Conservation (phyloP, 2,888 invertebrate genomes). For the Calliphora vomitoria region DNA sequence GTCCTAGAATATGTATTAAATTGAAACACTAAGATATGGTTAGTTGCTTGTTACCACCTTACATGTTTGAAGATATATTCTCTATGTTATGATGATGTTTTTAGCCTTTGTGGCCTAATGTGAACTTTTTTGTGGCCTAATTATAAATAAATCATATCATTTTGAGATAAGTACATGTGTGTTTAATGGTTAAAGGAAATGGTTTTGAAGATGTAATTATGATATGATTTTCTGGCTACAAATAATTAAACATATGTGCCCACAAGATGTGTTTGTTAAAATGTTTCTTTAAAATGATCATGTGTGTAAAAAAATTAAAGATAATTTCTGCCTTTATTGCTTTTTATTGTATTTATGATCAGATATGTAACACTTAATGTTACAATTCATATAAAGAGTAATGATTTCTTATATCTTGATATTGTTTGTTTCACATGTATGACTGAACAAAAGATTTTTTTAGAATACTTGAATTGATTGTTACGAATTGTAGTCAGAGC, state of each 20-base stretch:
- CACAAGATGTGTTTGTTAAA: not conserved
- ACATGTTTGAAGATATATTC: not conserved
- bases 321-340: not conserved
- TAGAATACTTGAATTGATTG: too few species aligned
- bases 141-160: not conserved
- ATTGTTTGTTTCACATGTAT: too few species aligned
- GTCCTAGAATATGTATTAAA: conserved; percentile 5
- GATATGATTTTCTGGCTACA: not conserved
- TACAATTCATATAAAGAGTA: too few species aligned
- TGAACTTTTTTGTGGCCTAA: conserved; percentile 48
- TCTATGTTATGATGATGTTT: conserved; percentile 14
- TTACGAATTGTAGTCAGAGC: too few species aligned
- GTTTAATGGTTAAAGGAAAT: not conserved
- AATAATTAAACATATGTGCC: not conserved
- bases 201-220: not conserved
- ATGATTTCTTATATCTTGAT: too few species aligned
- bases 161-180: not conserved
- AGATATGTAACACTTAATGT: not conserved
- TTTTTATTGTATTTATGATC: not conserved
- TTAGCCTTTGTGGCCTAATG: conserved; percentile 39
- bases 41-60: not conserved
- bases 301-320: not conserved
- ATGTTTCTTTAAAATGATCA: not conserved
- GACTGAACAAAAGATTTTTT: not conserved
- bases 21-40: conserved; percentile 39